Percentiles rank a stretch among this genome's conserved stretches.
Evolutionary conservation across 2,113 vertebrate species (phyloP).

Genomic region (Heliornis fulica): DNA sequence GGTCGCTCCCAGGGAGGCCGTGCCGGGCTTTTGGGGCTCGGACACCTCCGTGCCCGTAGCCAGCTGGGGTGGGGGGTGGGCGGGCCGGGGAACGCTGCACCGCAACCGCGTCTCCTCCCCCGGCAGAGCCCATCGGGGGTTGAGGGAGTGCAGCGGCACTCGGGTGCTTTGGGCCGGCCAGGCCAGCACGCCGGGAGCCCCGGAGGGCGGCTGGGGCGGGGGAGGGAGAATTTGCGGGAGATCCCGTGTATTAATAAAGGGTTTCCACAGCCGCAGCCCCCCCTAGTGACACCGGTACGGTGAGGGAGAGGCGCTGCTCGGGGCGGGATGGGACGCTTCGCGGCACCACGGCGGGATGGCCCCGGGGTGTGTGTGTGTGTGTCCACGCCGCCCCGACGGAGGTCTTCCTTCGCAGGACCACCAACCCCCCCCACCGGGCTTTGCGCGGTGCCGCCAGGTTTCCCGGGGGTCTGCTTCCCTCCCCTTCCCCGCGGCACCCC

Average conservation of each 20-base stretch:
- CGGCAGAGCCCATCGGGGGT: neutral
- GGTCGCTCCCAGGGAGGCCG: neutral
- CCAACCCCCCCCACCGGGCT: neutral
- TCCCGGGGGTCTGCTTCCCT: neutral
- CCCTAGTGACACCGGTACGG: conserved; percentile 69
- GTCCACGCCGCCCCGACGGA: no score
- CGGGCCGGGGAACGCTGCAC: no score
- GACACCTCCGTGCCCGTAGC: neutral
- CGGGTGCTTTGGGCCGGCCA: neutral
- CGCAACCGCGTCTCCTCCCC: no score
- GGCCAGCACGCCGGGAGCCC: neutral
- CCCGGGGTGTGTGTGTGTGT: no score
- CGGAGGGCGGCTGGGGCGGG: neutral
- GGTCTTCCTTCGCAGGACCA: neutral
- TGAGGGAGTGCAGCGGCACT: neutral
- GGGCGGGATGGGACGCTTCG: neutral
- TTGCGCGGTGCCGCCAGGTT: neutral
- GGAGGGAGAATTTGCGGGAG: neutral
- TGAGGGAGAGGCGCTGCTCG: conserved; percentile 56
- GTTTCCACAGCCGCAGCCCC: conserved; percentile 62
- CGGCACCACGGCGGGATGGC: no score
- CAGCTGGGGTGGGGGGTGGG: no score
- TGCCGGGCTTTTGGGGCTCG: neutral
- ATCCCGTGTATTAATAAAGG: neutral
- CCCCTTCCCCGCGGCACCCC: neutral